These are phyloP conservation scores for Agrypnus murinus DNA, from an alignment of 2,888 invertebrate genomes.

Conservation along the genomic window DNA sequence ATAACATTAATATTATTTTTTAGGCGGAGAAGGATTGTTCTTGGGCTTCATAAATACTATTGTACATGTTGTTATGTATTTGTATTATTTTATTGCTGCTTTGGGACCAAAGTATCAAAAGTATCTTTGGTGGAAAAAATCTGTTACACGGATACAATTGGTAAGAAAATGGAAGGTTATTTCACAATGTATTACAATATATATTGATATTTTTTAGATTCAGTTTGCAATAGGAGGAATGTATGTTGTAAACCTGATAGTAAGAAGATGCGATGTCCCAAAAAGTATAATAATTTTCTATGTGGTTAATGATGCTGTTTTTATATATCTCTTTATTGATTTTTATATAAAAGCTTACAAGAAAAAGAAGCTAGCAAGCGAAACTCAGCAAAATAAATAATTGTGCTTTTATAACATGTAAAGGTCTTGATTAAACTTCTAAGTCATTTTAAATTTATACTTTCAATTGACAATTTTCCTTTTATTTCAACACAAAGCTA, in stretches of 20 bases:
- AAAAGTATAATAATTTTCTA: neutral
- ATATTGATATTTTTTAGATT: neutral
- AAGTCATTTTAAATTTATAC: no score
- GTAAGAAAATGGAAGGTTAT: neutral
- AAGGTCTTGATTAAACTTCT: no score
- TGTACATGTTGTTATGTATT: constrained; percentile 6
- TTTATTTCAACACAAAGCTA: no score
- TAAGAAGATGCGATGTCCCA: neutral
- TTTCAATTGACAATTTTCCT: no score
- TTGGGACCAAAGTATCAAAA: neutral
- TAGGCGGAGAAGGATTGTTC: neutral
- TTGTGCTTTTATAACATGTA: neutral
- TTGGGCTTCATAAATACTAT: neutral
- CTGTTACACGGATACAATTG: neutral
- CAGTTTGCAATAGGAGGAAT: neutral
- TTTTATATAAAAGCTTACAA: neutral
- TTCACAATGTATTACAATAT: no score
- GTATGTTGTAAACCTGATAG: neutral
- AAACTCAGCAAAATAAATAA: neutral
- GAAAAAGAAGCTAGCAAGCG: neutral
- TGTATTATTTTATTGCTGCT: neutral
- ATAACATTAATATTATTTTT: neutral
- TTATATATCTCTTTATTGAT: neutral
- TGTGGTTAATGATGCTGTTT: neutral
- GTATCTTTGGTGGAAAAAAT: constrained; percentile 11